phyloP scores from a whole-genome alignment of 1,140 invertebrate genomes.

The Ceratina japonica region DNA sequence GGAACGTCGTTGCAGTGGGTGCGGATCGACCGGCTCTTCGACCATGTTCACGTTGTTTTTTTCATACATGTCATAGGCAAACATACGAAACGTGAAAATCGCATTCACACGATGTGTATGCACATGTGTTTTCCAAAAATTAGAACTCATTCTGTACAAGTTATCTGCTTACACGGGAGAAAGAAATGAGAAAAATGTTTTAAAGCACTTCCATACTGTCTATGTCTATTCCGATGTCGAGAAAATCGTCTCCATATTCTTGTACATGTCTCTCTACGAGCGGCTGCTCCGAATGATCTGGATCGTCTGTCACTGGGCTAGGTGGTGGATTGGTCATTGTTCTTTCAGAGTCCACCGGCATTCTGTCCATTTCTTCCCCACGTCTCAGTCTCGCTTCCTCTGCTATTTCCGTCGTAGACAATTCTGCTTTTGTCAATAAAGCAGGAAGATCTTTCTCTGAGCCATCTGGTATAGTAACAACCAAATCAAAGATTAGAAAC shows the following conservation, averaged over 20 bases:
- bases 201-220: conserved; percentile 87
- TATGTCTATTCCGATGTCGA: conserved; percentile 84
- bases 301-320: conserved; percentile 86
- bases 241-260: conserved; percentile 82
- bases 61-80: conserved; percentile 35
- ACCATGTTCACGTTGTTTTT: conserved; percentile 7
- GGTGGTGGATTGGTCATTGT: conserved; percentile 87
- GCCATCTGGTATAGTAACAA: conserved; percentile 60
- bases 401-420: conserved; percentile 78
- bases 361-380: conserved; percentile 78
- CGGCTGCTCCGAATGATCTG: conserved; percentile 85
- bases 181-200: conserved; percentile 57
- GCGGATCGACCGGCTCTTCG: conserved; percentile 7
- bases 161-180: conserved; percentile 36
- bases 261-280: conserved; percentile 80
- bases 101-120: conserved; percentile 31
- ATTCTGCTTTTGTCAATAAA: conserved; percentile 81
- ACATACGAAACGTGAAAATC: conserved; percentile 38
- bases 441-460: conserved; percentile 82
- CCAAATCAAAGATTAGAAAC: too few species aligned
- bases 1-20: conserved; percentile 30
- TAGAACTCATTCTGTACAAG: conserved; percentile 52
- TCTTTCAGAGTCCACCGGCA: conserved; percentile 76
- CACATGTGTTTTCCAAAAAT: conserved; percentile 15
- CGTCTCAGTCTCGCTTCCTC: conserved; percentile 78